Conservation (phyloP, 2,888 invertebrate species). For the Biston betularia region DNA sequence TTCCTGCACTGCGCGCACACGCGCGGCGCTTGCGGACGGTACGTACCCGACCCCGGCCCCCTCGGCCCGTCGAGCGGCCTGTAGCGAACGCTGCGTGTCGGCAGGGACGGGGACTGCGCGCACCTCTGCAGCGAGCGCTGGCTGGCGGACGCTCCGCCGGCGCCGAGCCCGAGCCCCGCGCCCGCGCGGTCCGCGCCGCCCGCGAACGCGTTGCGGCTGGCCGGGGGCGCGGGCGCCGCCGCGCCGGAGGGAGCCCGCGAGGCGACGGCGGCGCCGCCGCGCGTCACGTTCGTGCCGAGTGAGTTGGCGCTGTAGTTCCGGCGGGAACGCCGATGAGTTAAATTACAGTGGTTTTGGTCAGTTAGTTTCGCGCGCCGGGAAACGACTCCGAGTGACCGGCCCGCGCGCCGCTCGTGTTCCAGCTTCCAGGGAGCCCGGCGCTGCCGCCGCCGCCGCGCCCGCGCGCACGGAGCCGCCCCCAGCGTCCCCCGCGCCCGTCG, state of each 20-base stretch:
- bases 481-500: conserved; percentile 6
- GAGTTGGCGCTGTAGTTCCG: too few species aligned
- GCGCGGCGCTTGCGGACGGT: conserved; percentile 63
- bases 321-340: too few species aligned
- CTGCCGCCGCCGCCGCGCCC: neutral
- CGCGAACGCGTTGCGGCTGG: conserved; percentile 2
- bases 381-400: too few species aligned
- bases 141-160: conserved; percentile 46
- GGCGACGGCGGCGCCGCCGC: neutral
- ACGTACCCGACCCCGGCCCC: neutral
- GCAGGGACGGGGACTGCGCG: conserved; percentile 63
- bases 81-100: conserved; percentile 33
- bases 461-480: conserved; percentile 3
- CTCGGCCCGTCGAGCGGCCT: conserved; percentile 43
- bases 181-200: conserved; percentile 16
- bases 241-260: neutral
- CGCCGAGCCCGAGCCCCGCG: conserved; percentile 1
- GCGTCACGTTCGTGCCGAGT: neutral
- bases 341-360: too few species aligned
- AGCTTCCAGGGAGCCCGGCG: neutral
- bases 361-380: too few species aligned
- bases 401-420: too few species aligned
- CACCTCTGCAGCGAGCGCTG: conserved; percentile 61
- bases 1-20: conserved; percentile 75
- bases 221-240: neutral